Base-by-base conservation (phyloP, 2,797 vertebrate species). In the Dermochelys coriacea region DNA sequence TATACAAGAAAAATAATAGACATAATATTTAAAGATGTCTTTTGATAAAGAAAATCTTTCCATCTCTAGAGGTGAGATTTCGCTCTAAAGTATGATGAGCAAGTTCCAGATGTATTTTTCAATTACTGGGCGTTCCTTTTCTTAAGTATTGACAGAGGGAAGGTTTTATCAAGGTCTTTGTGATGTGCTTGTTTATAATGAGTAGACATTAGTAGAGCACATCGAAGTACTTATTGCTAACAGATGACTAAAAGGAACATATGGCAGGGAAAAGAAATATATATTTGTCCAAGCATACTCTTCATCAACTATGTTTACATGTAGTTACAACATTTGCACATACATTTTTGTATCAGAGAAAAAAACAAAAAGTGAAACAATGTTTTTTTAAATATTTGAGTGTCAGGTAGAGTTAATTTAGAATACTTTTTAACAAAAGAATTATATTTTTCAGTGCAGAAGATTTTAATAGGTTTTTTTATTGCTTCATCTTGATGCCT, bases 101-200 rank as follows among this genome's bases (percentile, higher is more conserved):
- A 82, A 80, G 82, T 96, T 97, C 97, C 97, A 97, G 96, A 96
- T 97, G 97, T 96, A 87, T 75, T 97, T 97, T 96, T 95, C 77
- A 4, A 1, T 93, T 0, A 0, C 31, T 85, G 6, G 77, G 82
- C 89, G 94, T 96, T 91, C 89, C 87, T 94, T 89, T 95, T 91
- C 94, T 87, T 93, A 92, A 94, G 89, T 93, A 95, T 84, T 94
- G 90, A 93, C 92, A 97, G 97, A 97, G 96, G 86, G 89, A 93
- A 97, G 80, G 95, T 96, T 98, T 96, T 95, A 97, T 97, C 96
- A 97, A 97, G 96, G 96, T 97, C 97, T 97, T 93, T 94, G 82
- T 90, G 86, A 96, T 95, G 93, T 86, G 68, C 91, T 97, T 97
- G 88, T 97, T 97, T 98, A 90, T 97, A 97, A 97, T 91, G 89